Percentiles rank a stretch among this genome's conserved stretches.
Evolutionary conservation across 2,797 vertebrate species (phyloP).

Genomic region (Dryobates pubescens): DNA sequence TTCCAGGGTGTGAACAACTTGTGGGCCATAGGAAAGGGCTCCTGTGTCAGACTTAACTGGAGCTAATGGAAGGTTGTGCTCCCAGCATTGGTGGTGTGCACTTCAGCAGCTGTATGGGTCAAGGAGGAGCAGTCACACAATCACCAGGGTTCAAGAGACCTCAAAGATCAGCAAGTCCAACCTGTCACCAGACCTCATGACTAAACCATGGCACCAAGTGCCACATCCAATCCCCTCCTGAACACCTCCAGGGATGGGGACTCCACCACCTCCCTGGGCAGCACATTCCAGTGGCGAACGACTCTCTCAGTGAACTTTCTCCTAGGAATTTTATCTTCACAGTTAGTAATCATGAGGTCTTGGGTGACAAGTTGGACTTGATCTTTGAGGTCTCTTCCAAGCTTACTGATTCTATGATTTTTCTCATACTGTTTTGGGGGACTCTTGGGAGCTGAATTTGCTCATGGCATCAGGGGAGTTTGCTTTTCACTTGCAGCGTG

Average conservation of each 20-base stretch:
- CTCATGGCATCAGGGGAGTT: not conserved
- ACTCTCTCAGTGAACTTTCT: not conserved
- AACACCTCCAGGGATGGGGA: no score
- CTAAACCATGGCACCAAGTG: no score
- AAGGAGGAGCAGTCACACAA: not conserved
- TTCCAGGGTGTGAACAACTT: not conserved
- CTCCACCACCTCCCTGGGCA: no score
- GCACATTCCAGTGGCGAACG: no score
- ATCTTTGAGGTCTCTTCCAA: no score
- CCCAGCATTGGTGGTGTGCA: fast-evolving
- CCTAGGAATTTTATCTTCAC: not conserved
- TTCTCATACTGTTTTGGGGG: not conserved
- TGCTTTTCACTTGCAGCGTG: not conserved
- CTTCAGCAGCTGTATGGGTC: not conserved
- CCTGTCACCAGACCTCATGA: no score
- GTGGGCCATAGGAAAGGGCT: not conserved
- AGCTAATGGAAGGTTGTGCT: fast-evolving
- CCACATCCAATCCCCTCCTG: no score
- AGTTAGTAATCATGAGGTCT: no score
- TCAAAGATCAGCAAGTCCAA: no score
- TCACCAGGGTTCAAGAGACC: no score
- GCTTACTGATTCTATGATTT: not conserved
- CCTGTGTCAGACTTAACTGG: not conserved
- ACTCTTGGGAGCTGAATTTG: not conserved
- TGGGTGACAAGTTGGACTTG: no score